A percentile compares a stretch with the other conserved stretches of the same genome.
Conservation (phyloP, 1,140 invertebrate species). For the Paralvinella palmiformis region DNA sequence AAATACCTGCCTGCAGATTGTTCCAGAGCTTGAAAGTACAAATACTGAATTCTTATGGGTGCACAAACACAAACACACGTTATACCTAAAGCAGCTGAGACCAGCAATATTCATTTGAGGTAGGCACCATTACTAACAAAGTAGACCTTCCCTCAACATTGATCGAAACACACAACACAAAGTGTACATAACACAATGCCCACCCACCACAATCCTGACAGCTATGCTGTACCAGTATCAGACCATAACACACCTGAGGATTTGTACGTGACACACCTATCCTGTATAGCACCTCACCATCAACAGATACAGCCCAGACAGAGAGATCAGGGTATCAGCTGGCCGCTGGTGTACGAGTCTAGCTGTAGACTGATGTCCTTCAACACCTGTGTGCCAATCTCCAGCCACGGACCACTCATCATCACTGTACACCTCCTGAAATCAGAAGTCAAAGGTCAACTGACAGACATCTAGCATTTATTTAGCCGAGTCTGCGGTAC, state of each 20-base stretch:
- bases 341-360: not conserved
- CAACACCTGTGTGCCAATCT: not conserved
- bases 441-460: not conserved
- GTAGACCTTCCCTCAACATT: no score
- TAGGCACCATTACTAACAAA: no score
- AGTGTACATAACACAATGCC: no score
- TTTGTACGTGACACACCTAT: not conserved
- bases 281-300: not conserved
- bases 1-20: no score
- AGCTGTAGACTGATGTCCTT: not conserved
- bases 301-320: not conserved
- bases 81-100: no score
- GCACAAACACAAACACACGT: no score
- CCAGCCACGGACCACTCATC: not conserved
- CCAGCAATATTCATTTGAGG: no score
- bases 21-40: no score
- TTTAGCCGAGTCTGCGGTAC: not conserved
- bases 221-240: not conserved
- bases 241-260: not conserved
- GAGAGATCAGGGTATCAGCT: not conserved
- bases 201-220: not conserved
- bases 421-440: not conserved
- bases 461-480: not conserved
- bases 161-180: no score
- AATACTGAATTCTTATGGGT: no score